A percentile compares a stretch with the other conserved stretches of the same genome.
Evolutionary conservation across 30 jellyfish, hydroid and myxozoan species (phyloP).

Genomic region (Morbakka virulenta): DNA sequence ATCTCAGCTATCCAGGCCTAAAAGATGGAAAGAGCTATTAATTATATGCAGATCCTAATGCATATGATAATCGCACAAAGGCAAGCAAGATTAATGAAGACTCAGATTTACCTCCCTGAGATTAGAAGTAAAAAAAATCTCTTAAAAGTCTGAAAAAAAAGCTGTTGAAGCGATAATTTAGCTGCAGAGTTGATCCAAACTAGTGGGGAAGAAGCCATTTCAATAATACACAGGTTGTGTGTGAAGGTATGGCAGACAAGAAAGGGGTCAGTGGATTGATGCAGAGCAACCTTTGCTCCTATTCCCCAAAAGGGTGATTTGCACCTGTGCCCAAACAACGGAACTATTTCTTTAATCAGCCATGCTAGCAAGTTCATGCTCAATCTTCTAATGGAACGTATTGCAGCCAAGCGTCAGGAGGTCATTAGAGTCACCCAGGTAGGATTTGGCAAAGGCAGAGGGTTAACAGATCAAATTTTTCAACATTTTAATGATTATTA

Average conservation of each 20-base stretch:
- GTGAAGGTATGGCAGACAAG: background rate
- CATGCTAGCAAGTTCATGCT: slow-evolving; percentile 22
- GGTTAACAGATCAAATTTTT: too few species aligned
- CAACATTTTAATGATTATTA: slow-evolving; percentile 9
- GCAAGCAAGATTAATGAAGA: too few species aligned
- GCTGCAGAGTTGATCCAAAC: slow-evolving; percentile 4
- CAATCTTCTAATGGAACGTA: slow-evolving; percentile 15
- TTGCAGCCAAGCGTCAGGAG: background rate
- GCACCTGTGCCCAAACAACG: slow-evolving; percentile 4
- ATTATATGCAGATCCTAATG: too few species aligned
- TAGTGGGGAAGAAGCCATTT: background rate
- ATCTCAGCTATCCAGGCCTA: too few species aligned
- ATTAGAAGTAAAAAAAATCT: slow-evolving; percentile 1
- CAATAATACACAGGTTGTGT: slow-evolving; percentile 13
- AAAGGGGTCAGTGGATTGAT: slow-evolving; percentile 32
- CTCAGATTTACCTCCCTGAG: slow-evolving; percentile 23
- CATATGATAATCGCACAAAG: too few species aligned
- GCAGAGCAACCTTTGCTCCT: slow-evolving; percentile 23
- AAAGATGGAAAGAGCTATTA: too few species aligned
- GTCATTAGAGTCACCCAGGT: too few species aligned
- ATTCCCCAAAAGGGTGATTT: slow-evolving; percentile 36
- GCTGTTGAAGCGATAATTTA: slow-evolving; percentile 30
- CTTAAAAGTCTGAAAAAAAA: slow-evolving; percentile 23
- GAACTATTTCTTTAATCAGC: slow-evolving; percentile 41
- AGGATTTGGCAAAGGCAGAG: too few species aligned